phyloP scores from a whole-genome alignment of 2,888 invertebrate species.

The Parnassius orleans region DNA sequence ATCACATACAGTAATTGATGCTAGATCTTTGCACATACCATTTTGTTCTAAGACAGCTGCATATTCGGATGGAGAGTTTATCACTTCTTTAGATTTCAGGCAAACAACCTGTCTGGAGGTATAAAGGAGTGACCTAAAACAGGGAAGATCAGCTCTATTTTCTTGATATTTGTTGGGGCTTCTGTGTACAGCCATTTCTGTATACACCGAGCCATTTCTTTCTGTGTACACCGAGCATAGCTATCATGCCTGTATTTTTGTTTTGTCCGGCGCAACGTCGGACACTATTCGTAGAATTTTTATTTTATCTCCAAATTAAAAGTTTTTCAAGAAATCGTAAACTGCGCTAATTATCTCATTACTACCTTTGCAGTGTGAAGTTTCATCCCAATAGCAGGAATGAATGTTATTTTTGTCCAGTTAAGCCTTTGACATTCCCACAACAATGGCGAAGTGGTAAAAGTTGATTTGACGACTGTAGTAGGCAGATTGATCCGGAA shows the following conservation, averaged over 20 bases:
- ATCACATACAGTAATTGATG: too few relatives aligned
- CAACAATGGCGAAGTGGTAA: not conserved
- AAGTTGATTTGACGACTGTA: not conserved
- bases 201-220: too few relatives aligned
- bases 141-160: not conserved
- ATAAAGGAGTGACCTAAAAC: not conserved
- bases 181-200: not conserved
- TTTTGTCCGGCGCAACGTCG: not conserved
- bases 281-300: too few relatives aligned
- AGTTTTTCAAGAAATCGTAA: not conserved
- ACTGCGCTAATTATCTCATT: not conserved
- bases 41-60: too few relatives aligned
- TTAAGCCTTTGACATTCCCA: not conserved
- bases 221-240: not conserved
- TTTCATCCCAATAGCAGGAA: not conserved
- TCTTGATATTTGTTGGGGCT: not conserved
- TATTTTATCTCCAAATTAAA: not conserved
- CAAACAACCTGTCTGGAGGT: not conserved
- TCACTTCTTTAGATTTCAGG: not conserved
- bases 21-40: too few relatives aligned
- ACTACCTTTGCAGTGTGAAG: not conserved
- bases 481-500: not conserved
- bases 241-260: not conserved
- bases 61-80: too few relatives aligned
- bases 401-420: not conserved